Percentiles rank a stretch among this genome's conserved stretches.
Evolutionary conservation across 2,888 invertebrate genomes (phyloP).

Genomic region (Trypoxylon attenuatum): DNA sequence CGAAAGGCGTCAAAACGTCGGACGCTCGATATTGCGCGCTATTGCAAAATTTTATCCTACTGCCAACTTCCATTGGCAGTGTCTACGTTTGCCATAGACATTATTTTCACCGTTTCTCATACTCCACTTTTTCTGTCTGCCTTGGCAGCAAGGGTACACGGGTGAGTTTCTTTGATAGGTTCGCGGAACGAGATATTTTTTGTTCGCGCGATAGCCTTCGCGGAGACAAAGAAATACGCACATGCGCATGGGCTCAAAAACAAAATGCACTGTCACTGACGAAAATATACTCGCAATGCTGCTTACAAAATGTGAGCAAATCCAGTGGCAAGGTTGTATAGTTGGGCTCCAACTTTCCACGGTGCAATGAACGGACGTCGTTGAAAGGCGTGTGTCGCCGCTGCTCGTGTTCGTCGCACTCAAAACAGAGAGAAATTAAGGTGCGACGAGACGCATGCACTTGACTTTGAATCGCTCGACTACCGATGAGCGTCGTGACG

Average conservation of each 20-base stretch:
- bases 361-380: background rate
- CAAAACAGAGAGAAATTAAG: constrained; percentile 45
- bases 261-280: constrained; percentile 6
- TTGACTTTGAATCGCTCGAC: constrained; percentile 49
- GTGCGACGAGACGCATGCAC: constrained; percentile 34
- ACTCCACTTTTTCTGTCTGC: too few relatives aligned
- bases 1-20: background rate
- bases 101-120: too few relatives aligned
- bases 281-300: constrained; percentile 2
- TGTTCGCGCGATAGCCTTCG: background rate
- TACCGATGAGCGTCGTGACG: background rate
- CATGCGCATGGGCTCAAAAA: background rate
- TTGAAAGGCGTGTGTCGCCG: too few relatives aligned
- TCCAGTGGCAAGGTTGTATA: constrained; percentile 5
- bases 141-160: too few relatives aligned
- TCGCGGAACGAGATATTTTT: background rate
- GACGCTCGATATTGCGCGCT: background rate
- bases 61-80: too few relatives aligned
- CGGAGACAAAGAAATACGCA: background rate
- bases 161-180: background rate
- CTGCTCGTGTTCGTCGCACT: too few relatives aligned
- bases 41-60: background rate
- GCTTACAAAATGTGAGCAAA: constrained; percentile 25
- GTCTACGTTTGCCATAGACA: too few relatives aligned
- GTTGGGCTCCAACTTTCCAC: background rate